A percentile compares a stretch with the other conserved stretches of the same genome.
Evolutionary conservation across 2,113 vertebrate genomes (phyloP).

Genomic region (Seriola rivoliana): DNA sequence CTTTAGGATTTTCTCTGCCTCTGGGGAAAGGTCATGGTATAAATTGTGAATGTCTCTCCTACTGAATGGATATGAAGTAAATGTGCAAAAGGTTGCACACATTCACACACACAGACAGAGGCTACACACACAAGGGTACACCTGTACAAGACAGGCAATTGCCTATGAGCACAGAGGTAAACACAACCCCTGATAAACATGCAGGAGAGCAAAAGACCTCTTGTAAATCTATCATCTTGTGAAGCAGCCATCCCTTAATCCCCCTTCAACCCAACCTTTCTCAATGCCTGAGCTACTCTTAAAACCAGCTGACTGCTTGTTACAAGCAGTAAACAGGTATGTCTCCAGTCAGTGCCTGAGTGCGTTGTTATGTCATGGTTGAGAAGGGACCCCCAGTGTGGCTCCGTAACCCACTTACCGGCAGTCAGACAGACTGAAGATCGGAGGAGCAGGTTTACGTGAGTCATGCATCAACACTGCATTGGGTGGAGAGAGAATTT

Average conservation of each 20-base stretch:
- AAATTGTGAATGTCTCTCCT: slow-evolving; percentile 12
- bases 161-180: neutral
- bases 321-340: slow-evolving; percentile 60
- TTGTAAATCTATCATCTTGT: slow-evolving; percentile 47
- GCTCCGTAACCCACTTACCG: slow-evolving; percentile 54
- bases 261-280: slow-evolving; percentile 41
- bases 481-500: slow-evolving; percentile 54
- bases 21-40: slow-evolving; percentile 45
- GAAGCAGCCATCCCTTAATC: slow-evolving; percentile 35
- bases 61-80: slow-evolving; percentile 3
- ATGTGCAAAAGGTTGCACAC: slow-evolving; percentile 10
- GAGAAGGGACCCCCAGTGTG: slow-evolving; percentile 54
- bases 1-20: slow-evolving; percentile 37
- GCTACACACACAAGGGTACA: slow-evolving; percentile 1
- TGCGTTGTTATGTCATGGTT: slow-evolving; percentile 66
- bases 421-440: slow-evolving; percentile 53
- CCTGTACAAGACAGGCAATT: slow-evolving; percentile 13
- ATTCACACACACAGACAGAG: neutral
- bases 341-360: slow-evolving; percentile 51
- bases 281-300: slow-evolving; percentile 26
- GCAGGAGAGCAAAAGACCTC: slow-evolving; percentile 43
- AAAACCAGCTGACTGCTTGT: slow-evolving; percentile 50
- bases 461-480: slow-evolving; percentile 64
- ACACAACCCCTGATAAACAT: slow-evolving; percentile 50
- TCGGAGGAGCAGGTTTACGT: slow-evolving; percentile 46